A percentile compares a stretch with the other conserved stretches of the same genome.
These are phyloP conservation scores for Drosophila picticornis DNA, from an alignment of 2,888 invertebrate species.

Conservation along the genomic window DNA sequence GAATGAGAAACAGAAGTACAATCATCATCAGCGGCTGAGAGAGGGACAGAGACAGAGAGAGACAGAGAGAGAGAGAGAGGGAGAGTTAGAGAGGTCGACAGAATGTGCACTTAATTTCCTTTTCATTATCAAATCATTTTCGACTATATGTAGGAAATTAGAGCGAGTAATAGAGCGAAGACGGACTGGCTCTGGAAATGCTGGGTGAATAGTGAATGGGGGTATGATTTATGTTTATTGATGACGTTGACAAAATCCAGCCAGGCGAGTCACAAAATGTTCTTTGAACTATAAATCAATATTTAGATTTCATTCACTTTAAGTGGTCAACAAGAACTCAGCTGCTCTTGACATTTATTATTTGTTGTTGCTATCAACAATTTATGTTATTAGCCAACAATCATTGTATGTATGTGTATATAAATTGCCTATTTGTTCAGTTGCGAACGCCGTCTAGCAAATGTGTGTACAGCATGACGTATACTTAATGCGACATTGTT, in stretches of 20 bases:
- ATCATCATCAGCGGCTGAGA: neutral
- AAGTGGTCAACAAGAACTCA: slow-evolving; percentile 17
- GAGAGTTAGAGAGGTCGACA: slow-evolving; percentile 2
- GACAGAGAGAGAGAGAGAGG: neutral
- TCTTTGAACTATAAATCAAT: slow-evolving; percentile 49
- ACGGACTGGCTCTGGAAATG: neutral
- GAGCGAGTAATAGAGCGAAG: slow-evolving; percentile 51
- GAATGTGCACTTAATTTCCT: slow-evolving; percentile 66
- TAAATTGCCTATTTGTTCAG: neutral
- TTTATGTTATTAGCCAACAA: slow-evolving; percentile 37
- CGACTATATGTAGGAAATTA: slow-evolving; percentile 63
- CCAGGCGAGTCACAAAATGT: slow-evolving; percentile 8
- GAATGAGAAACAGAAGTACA: neutral
- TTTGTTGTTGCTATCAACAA: slow-evolving; percentile 18
- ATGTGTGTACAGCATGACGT: slow-evolving; percentile 22
- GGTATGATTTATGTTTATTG: slow-evolving; percentile 66
- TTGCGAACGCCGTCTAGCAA: neutral
- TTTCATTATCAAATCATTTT: slow-evolving; percentile 73
- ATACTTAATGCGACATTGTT: neutral
- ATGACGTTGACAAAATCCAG: slow-evolving; percentile 60
- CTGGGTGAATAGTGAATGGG: slow-evolving; percentile 14
- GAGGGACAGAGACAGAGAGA: neutral
- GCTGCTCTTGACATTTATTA: slow-evolving; percentile 43
- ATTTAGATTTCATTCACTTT: slow-evolving; percentile 35
- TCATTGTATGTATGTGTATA: slow-evolving; percentile 10